Conservation (phyloP, 2,113 vertebrate species). For the Apodemus speciosus region DNA sequence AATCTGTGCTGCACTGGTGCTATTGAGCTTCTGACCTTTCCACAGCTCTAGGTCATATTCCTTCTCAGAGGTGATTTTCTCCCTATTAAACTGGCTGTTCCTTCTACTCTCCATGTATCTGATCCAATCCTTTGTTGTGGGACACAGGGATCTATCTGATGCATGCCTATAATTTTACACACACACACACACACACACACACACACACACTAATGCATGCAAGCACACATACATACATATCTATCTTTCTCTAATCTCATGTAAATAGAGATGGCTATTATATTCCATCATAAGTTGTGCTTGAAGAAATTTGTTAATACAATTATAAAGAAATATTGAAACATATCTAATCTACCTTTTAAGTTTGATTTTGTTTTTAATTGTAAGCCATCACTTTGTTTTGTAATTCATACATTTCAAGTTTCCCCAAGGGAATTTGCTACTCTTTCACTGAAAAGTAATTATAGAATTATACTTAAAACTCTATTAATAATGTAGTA, state of each 20-base stretch:
- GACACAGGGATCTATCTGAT: neutral
- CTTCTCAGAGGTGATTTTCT: neutral
- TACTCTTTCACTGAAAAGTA: neutral
- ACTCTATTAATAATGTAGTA: neutral
- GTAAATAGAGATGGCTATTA: neutral
- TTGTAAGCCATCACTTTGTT: neutral
- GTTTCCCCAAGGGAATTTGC: neutral
- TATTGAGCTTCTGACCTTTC: too few relatives aligned
- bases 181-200: neutral
- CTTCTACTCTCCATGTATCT: neutral
- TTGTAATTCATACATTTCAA: neutral
- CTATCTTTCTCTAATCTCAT: neutral
- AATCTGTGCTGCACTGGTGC: neutral
- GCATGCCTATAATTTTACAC: neutral
- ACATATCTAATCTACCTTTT: neutral
- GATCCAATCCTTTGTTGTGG: neutral
- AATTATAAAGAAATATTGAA: slow-evolving; percentile 48
- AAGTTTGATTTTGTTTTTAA: neutral
- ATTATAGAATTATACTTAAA: slow-evolving; percentile 26
- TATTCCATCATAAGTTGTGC: neutral
- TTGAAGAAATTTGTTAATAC: neutral
- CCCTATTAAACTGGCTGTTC: neutral
- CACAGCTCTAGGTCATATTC: too few relatives aligned
- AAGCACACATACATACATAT: neutral
- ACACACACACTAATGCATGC: too few relatives aligned